Base-by-base conservation (phyloP, 2,797 vertebrate genomes). In the Siniperca scherzeri region DNA sequence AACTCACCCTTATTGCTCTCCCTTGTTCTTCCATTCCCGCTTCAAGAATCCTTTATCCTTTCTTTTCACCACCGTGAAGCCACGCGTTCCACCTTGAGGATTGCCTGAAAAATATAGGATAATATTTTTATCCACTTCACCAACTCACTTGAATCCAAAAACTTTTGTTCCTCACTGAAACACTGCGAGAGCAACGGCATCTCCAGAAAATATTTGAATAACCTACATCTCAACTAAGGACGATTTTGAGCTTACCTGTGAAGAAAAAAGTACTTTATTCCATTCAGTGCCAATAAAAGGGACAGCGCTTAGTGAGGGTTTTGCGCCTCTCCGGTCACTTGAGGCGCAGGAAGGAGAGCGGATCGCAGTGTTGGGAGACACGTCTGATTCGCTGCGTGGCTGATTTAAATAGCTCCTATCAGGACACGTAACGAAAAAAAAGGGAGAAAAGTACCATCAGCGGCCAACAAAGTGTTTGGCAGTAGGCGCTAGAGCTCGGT, bases 401-500 rank as follows among this genome's bases (percentile, higher is more conserved):
- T 87, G 87, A 87, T 88, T 96, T 94, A 95, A 96, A 95, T 94
- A 96, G 91, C 93, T 95, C 92, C 93, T 93, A 90, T 92, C 91
- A 77, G 92, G 91, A 77, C 83, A 88, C 90, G 94, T 81, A 92
- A 91, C 93, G 90, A 82, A 81, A 77, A 77, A 82, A 72, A 40
- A 44, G 74, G 65, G 60, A 84, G 48, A 81, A 93, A 94, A 96
- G 95, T 94, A 95, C 80, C 89, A 92, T 88, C 94, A 85, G 94
- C 87, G 91, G 94, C 91, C 95, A 93, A 93, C 92, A 94, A 95
- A 96, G 95, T 95, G 95, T 94, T 96, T 95, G 94, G 94, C 95
- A 95, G 83, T 91, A 83, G 86, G 81, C 81, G 82, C 81, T 44
- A 44, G 60, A 82, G 92, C 93, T 94, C 81, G 87, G 89, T 90